Percentiles rank a stretch among this genome's conserved stretches.
These are phyloP conservation scores for Clarias fuscus DNA, from an alignment of 2,797 vertebrate species.

Conservation along the genomic window DNA sequence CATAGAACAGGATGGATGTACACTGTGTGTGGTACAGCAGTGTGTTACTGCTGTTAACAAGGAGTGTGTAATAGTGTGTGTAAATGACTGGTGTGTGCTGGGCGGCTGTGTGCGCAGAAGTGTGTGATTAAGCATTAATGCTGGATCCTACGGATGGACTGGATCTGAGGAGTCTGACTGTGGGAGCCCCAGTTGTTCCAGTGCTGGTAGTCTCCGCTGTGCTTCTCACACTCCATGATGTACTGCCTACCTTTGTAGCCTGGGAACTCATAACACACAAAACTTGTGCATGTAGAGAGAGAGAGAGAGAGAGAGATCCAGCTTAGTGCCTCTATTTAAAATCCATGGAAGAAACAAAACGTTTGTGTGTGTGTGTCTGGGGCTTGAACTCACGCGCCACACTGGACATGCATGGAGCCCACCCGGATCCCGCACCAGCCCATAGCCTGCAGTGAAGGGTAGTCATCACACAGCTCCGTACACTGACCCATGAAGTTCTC, in stretches of 20 bases:
- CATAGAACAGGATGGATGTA: slow-evolving; percentile 39
- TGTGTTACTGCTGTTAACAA: slow-evolving; percentile 42
- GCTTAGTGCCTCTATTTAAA: not conserved
- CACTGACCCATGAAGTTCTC: slow-evolving; percentile 82
- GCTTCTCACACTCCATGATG: slow-evolving; percentile 83
- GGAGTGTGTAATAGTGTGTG: slow-evolving; percentile 29
- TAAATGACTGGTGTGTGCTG: slow-evolving; percentile 22
- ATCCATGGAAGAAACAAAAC: not conserved
- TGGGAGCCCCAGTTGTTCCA: slow-evolving; percentile 82
- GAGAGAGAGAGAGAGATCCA: not conserved
- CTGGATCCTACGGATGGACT: slow-evolving; percentile 83
- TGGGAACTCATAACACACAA: slow-evolving; percentile 81
- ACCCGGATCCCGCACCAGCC: slow-evolving; percentile 79
- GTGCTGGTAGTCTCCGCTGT: slow-evolving; percentile 82
- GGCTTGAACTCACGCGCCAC: slow-evolving; percentile 75
- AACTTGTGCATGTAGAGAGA: slow-evolving; percentile 61
- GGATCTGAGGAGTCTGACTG: slow-evolving; percentile 82
- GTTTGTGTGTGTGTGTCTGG: not conserved
- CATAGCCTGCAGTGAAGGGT: slow-evolving; percentile 83
- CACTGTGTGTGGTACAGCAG: slow-evolving; percentile 9
- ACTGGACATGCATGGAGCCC: slow-evolving; percentile 83
- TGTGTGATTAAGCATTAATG: slow-evolving; percentile 70
- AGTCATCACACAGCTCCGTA: slow-evolving; percentile 78
- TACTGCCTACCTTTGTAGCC: slow-evolving; percentile 84
- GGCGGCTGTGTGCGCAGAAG: slow-evolving; percentile 52